Evolutionary conservation across 2,797 vertebrate genomes (phyloP), one percentile per base, ranked within the genome.

Genomic region (Amazona ochrocephala): DNA sequence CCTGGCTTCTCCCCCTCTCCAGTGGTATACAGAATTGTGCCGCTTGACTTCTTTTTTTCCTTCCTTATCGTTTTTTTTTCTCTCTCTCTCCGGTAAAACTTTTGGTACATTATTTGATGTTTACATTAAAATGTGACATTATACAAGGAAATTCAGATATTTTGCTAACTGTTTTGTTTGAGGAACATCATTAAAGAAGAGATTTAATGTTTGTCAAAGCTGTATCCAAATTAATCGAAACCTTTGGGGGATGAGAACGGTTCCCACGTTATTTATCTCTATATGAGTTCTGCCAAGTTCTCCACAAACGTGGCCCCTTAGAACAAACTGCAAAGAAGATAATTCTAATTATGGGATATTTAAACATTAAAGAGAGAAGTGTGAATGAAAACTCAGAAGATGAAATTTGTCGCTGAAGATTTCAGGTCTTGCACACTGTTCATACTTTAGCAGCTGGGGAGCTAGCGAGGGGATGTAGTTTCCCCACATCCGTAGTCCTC

Each of bases 61-160:
- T 62, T 48, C 14, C 53, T 48, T 65, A 41, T 53, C 56, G 94
- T 77, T 56, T 64, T 94, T 77, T 82, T 86, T 94, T 87, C 50
- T 60, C 80, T 71, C 71, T 48, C 62, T 50, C 60, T 72, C 92
- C 73, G n/a, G 96, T 97, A 96, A 97, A 97, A 97, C 97, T 97
- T 98, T 99, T 98, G 98, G 98, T 99, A 98, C 98, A 98, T 99
- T 98, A 98, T 99, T 99, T 99, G 98, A 98, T 98, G 98, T 99
- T 99, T 99, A 98, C 98, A 98, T 98, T 99, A 98, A 98, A 98
- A 98, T 98, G 98, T 99, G 98, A 99, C 98, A 98, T 98, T 98
- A 98, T 98, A 98, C 98, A 98, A 98, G 98, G 98, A 98, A 98
- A 97, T 98, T 98, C 98, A 98, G 95, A 98, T 98, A 98, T 98